Percentiles rank a stretch among this genome's conserved stretches.
These are phyloP conservation scores for Scolanthus callimorphus DNA, from an alignment of 92 coral and sea anemone genomes.

Conservation along the genomic window DNA sequence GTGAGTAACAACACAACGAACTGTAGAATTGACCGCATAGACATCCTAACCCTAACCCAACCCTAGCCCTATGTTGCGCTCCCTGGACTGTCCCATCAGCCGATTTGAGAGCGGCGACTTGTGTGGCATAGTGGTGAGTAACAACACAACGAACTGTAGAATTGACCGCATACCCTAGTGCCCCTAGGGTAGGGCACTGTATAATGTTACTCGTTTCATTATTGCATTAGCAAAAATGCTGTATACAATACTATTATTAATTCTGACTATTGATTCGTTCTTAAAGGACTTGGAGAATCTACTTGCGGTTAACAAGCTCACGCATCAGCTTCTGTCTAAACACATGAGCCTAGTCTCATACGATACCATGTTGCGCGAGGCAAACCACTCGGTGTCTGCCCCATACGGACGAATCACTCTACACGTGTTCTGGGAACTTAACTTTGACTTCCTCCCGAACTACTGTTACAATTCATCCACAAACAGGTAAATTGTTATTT, in stretches of 20 bases:
- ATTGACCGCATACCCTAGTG: no score
- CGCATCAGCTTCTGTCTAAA: conserved; percentile 82
- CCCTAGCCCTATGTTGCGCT: no score
- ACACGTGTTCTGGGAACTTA: conserved; percentile 99
- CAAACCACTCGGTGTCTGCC: conserved; percentile 96
- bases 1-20: no score
- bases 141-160: no score
- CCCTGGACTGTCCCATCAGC: conserved; percentile 85
- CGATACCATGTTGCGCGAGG: conserved; percentile 86
- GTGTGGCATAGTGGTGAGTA: conserved; percentile 94
- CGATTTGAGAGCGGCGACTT: conserved; percentile 98
- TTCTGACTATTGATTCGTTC: not conserved
- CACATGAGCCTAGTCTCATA: conserved; percentile 85
- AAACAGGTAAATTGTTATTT: conserved; percentile 79
- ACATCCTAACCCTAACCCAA: no score
- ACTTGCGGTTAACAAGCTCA: conserved; percentile 82
- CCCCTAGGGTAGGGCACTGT: no score
- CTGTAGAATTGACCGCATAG: no score
- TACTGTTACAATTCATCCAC: conserved; percentile 98
- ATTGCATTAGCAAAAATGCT: not conserved
- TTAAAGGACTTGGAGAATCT: conserved; percentile 87
- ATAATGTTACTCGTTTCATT: no score
- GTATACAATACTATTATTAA: not conserved
- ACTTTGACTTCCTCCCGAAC: conserved; percentile 97
- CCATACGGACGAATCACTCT: conserved; percentile 98